Percentiles rank a stretch among this genome's conserved stretches.
These are phyloP conservation scores for Shinisaurus crocodilurus DNA, from an alignment of 2,113 vertebrate genomes.

Conservation along the genomic window DNA sequence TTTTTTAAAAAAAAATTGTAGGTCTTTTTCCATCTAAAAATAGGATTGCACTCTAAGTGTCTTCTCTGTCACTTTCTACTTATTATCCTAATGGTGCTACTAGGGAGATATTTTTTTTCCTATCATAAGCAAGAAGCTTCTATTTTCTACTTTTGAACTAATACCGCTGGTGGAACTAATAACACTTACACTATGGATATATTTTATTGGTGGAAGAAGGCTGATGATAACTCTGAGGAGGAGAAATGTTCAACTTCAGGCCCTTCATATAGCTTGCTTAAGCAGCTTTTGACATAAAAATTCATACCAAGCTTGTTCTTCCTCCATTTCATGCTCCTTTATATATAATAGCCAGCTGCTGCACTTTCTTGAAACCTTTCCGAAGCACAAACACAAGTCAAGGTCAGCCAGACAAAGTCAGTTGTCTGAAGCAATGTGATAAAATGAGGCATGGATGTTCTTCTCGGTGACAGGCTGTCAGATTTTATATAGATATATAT, in stretches of 20 bases:
- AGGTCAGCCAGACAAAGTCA: slow-evolving; percentile 34
- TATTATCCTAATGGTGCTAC: not conserved
- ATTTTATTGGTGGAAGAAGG: not conserved
- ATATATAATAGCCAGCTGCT: not conserved
- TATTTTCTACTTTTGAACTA: slow-evolving; percentile 1
- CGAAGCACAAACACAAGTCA: slow-evolving; percentile 28
- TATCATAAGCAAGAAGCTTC: not conserved
- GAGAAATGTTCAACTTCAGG: not conserved
- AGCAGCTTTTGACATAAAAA: not conserved
- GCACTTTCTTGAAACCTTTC: not conserved
- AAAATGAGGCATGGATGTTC: slow-evolving; percentile 35
- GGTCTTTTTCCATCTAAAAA: too few species aligned
- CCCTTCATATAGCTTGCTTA: not conserved
- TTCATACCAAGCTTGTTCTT: not conserved
- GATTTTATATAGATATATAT: slow-evolving; percentile 38
- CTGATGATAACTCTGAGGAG: not conserved
- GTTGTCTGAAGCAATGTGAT: slow-evolving; percentile 37
- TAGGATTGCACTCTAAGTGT: not conserved
- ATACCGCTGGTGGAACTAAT: not conserved
- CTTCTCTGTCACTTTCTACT: not conserved
- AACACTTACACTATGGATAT: not conserved
- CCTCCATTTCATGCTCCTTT: not conserved
- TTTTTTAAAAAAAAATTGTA: too few species aligned
- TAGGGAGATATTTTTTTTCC: not conserved
- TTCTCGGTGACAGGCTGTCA: slow-evolving; percentile 48